Evolutionary conservation across 2,113 vertebrate genomes (phyloP).

Genomic region (Empidonax alnorum): DNA sequence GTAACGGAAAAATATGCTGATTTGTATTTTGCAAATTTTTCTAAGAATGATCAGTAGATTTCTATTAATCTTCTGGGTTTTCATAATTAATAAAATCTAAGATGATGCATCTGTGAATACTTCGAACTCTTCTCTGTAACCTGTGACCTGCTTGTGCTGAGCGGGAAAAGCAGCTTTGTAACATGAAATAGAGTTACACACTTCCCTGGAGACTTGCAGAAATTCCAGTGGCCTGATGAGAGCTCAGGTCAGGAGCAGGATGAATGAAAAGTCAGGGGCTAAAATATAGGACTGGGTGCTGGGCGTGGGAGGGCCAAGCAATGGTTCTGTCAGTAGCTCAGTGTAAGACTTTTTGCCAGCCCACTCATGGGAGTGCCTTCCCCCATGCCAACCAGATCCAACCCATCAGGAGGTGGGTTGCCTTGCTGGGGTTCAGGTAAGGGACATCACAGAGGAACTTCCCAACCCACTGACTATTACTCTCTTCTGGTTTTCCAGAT

Average conservation of each 20-base stretch:
- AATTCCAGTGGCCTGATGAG: background rate
- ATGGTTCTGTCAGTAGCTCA: background rate
- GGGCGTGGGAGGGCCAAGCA: background rate
- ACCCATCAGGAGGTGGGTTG: background rate
- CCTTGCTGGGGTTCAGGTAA: background rate
- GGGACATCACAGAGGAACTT: background rate
- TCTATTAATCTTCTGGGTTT: background rate
- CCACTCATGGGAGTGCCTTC: background rate
- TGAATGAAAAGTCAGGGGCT: background rate
- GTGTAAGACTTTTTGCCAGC: background rate
- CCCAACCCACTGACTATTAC: background rate
- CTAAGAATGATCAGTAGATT: background rate
- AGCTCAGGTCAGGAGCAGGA: background rate
- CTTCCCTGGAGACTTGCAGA: background rate
- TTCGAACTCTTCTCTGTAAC: background rate
- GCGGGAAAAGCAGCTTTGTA: background rate
- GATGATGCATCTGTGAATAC: background rate
- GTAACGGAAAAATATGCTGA: background rate
- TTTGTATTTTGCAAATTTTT: background rate
- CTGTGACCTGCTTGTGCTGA: background rate
- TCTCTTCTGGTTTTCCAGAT: background rate
- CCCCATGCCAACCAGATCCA: background rate
- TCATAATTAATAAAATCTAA: slow-evolving; percentile 56
- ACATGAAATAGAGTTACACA: background rate
- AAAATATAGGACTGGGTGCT: background rate